These are phyloP conservation scores for Anseranas semipalmata DNA, from an alignment of 2,113 vertebrate species.

Conservation along the genomic window DNA sequence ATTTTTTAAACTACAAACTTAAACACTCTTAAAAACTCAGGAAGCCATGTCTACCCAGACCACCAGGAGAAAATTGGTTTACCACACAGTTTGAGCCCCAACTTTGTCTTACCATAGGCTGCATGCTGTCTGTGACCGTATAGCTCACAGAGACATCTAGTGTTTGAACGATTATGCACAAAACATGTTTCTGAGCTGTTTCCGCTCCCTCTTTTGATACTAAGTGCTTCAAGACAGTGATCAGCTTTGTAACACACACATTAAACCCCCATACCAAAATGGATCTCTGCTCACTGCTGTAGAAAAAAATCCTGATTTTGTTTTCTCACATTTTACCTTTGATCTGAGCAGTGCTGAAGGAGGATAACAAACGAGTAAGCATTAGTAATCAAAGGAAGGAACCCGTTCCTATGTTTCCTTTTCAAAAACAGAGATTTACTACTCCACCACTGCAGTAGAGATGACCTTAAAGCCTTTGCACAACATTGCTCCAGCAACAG, in stretches of 20 bases:
- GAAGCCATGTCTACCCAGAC: not conserved
- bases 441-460: fast-evolving
- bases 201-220: not conserved
- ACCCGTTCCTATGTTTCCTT: not conserved
- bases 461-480: not conserved
- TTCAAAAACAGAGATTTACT: not conserved
- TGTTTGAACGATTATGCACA: not conserved
- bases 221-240: not conserved
- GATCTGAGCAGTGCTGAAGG: not conserved
- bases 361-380: not conserved
- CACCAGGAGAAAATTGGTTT: not conserved
- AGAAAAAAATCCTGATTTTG: not conserved
- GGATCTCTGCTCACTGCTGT: not conserved
- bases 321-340: not conserved
- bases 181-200: not conserved
- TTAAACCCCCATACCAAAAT: fast-evolving
- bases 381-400: not conserved
- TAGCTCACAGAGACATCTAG: not conserved
- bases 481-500: not conserved
- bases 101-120: not conserved
- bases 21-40: not conserved
- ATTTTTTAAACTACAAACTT: not conserved
- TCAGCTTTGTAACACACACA: not conserved
- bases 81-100: not conserved
- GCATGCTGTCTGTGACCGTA: not conserved